A percentile compares a stretch with the other conserved stretches of the same genome.
Conservation (phyloP, 1,140 invertebrate species). For the Cydia strobilella region DNA sequence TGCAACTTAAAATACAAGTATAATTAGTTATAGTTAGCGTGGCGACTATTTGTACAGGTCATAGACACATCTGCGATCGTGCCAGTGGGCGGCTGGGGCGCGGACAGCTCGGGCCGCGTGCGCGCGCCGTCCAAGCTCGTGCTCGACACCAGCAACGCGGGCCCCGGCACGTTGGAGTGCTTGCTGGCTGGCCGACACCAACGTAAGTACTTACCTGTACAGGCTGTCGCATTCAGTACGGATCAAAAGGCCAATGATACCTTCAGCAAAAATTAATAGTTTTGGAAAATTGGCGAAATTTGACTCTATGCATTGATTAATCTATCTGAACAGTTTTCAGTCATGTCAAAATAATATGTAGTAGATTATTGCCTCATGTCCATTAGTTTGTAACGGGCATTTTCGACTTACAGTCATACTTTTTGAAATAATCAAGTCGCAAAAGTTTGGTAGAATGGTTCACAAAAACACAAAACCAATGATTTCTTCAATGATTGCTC, state of each 20-base stretch:
- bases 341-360: too few species aligned
- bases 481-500: too few species aligned
- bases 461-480: too few species aligned
- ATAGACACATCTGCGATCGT: constrained; percentile 81
- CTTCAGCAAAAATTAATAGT: too few species aligned
- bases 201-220: constrained; percentile 64
- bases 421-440: too few species aligned
- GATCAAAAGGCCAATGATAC: background rate
- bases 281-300: too few species aligned
- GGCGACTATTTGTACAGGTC: constrained; percentile 48
- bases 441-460: too few species aligned
- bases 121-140: constrained; percentile 88
- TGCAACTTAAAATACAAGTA: background rate
- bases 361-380: too few species aligned
- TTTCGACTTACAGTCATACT: too few species aligned
- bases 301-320: too few species aligned
- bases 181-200: constrained; percentile 83
- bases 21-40: background rate
- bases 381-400: too few species aligned
- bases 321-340: too few species aligned
- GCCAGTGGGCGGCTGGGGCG: constrained; percentile 90
- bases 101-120: constrained; percentile 87
- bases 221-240: background rate
- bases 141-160: constrained; percentile 88
- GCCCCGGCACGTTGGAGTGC: constrained; percentile 86